Evolutionary conservation across 2,113 vertebrate species (phyloP).

Genomic region (Spea bombifrons): DNA sequence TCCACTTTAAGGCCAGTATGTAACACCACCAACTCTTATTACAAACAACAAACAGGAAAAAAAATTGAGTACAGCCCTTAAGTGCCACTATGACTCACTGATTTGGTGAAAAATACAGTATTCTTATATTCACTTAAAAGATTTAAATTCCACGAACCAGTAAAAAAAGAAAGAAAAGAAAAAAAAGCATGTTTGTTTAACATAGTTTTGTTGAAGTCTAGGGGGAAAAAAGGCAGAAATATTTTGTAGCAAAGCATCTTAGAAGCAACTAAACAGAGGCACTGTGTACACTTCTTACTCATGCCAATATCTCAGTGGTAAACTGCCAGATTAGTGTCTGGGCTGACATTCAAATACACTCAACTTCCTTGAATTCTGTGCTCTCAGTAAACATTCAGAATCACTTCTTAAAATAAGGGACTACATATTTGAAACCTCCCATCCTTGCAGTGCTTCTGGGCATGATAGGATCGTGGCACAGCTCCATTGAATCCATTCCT

Average conservation of each 20-base stretch:
- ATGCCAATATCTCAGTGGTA: slow-evolving; percentile 64
- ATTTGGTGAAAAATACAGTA: too few species aligned
- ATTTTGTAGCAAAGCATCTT: slow-evolving; percentile 65
- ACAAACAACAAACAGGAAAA: too few species aligned
- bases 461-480: slow-evolving; percentile 8
- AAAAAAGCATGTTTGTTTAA: slow-evolving; percentile 51
- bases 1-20: too few species aligned
- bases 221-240: slow-evolving; percentile 57
- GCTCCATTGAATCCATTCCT: slow-evolving; percentile 30
- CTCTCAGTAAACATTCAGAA: slow-evolving; percentile 55
- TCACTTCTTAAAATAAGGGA: slow-evolving; percentile 55
- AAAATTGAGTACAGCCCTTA: too few species aligned
- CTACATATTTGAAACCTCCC: slow-evolving; percentile 33
- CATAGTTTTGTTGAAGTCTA: slow-evolving; percentile 55
- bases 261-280: slow-evolving; percentile 66
- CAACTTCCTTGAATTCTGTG: slow-evolving; percentile 58
- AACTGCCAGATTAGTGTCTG: slow-evolving; percentile 62
- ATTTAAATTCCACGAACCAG: too few species aligned
- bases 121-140: too few species aligned
- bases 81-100: too few species aligned
- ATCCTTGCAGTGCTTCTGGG: slow-evolving; percentile 18
- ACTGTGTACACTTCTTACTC: slow-evolving; percentile 68
- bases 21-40: too few species aligned
- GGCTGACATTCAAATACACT: slow-evolving; percentile 66
- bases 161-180: too few species aligned